Conservation (phyloP, 2,888 invertebrate species). For the Saturnia japonica region DNA sequence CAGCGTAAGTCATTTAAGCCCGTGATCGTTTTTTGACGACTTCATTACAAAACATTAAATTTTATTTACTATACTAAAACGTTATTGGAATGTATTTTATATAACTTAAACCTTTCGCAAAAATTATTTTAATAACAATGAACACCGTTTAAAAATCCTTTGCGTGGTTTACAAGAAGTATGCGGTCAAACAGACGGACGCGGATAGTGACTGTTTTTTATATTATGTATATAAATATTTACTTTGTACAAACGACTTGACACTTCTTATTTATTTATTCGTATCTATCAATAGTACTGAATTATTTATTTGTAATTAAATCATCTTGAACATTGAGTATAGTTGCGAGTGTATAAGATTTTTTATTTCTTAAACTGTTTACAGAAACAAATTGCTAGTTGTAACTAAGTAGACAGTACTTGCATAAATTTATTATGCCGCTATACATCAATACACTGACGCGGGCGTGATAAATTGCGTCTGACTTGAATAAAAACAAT, state of each 20-base stretch:
- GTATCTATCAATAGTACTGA: conserved; percentile 33
- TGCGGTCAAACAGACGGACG: no score
- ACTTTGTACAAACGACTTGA: conserved; percentile 27
- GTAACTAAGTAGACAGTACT: conserved; percentile 33
- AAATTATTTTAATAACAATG: no score
- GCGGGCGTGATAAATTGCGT: conserved; percentile 27
- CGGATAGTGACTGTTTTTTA: no score
- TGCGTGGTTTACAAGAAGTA: no score
- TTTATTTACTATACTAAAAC: no score
- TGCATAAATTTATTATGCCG: conserved; percentile 30
- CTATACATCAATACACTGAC: conserved; percentile 31
- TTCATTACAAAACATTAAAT: no score
- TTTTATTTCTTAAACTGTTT: conserved; percentile 33
- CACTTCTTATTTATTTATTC: conserved; percentile 26
- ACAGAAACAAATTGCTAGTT: conserved; percentile 40
- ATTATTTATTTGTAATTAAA: conserved; percentile 47
- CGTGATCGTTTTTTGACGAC: no score
- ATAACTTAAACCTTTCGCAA: no score
- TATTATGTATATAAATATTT: conserved; percentile 28
- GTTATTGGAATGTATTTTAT: no score
- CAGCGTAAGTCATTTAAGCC: no score
- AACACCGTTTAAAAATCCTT: no score
- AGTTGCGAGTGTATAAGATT: conserved; percentile 33
- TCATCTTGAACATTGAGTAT: conserved; percentile 30
- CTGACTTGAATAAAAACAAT: conserved; percentile 14